phyloP scores from a whole-genome alignment of 23 tunicate genomes.

The Halocynthia roretzi region DNA sequence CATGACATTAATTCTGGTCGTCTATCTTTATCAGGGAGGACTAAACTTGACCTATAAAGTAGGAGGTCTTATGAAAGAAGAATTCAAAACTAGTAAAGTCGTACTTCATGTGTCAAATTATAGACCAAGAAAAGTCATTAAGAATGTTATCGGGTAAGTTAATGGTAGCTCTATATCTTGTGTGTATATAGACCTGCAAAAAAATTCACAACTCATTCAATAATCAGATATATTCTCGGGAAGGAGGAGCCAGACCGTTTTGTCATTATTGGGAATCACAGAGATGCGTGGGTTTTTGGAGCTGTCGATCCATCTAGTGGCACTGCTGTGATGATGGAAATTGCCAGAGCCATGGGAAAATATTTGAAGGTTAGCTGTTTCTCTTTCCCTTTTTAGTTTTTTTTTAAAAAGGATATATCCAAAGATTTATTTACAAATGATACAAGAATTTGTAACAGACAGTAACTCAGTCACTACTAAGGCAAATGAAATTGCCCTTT shows the following conservation, averaged over 20 bases:
- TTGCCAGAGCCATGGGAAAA: constrained; percentile 48
- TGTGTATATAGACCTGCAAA: too few relatives aligned
- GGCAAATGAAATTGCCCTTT: not conserved
- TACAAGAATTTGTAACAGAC: too few relatives aligned
- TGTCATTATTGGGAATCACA: constrained; percentile 90
- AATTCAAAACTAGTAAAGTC: constrained; percentile 25
- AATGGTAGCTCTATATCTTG: too few relatives aligned
- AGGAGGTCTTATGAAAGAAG: constrained; percentile 44
- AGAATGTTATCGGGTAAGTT: constrained; percentile 18
- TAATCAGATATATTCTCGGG: constrained; percentile 72
- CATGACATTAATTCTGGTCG: not conserved
- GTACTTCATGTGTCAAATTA: constrained; percentile 60
- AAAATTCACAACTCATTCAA: constrained; percentile 30
- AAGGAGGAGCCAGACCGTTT: constrained; percentile 82
- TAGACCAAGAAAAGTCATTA: constrained; percentile 10
- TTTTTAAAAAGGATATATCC: too few relatives aligned
- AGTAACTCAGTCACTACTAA: too few relatives aligned
- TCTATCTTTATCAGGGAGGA: constrained; percentile 40
- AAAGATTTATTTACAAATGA: too few relatives aligned
- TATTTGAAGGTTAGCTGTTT: constrained; percentile 17
- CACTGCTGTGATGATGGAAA: constrained; percentile 78
- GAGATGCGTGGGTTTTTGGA: constrained; percentile 99
- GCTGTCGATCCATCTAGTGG: constrained; percentile 93
- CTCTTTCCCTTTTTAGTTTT: too few relatives aligned
- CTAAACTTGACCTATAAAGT: constrained; percentile 53